Conservation (phyloP, 2,797 vertebrate genomes). For the Sebastes hopkinsi region DNA sequence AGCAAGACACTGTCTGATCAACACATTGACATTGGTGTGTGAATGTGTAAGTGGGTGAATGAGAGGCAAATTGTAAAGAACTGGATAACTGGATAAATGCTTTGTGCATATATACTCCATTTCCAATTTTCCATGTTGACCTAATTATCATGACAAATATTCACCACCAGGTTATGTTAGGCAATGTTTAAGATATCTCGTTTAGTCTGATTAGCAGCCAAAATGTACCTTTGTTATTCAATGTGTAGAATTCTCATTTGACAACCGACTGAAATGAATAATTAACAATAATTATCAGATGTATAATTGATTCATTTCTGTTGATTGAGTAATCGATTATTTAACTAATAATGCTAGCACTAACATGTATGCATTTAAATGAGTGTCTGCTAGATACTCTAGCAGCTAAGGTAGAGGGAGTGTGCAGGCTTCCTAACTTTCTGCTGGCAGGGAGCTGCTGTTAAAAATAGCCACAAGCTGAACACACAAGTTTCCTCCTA, state of each 20-base stretch:
- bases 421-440: conserved; percentile 53
- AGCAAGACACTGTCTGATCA: background rate
- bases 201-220: background rate
- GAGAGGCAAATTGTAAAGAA: background rate
- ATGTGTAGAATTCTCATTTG: background rate
- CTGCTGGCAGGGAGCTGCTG: conserved; percentile 59
- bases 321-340: background rate
- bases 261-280: background rate
- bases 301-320: background rate
- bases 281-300: background rate
- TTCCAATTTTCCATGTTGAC: background rate
- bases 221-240: background rate
- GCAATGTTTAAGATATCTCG: background rate
- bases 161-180: background rate
- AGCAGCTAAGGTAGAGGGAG: conserved; percentile 25
- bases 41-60: background rate
- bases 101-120: background rate
- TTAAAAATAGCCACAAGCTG: conserved; percentile 75
- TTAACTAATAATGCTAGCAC: background rate
- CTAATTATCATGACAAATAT: background rate
- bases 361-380: background rate
- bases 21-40: background rate
- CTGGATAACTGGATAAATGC: too few relatives aligned
- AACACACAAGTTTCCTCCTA: conserved; percentile 64
- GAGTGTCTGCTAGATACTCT: conserved; percentile 1